A percentile compares a stretch with the other conserved stretches of the same genome.
Conservation (phyloP, 2,888 invertebrate genomes). For the Agonopterix heracliana region DNA sequence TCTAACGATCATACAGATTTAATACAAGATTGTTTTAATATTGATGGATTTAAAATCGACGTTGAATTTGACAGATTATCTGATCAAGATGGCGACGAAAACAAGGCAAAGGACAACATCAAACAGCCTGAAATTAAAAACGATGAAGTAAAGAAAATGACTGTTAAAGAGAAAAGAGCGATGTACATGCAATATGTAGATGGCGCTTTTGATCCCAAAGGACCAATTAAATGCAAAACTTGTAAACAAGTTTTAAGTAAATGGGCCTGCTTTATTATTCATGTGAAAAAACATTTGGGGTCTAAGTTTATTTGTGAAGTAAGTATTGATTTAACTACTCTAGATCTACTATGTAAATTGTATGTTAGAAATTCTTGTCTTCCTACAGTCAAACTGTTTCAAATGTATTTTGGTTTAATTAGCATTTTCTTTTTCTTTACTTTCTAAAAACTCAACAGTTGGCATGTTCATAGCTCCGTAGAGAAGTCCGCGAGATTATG, state of each 20-base stretch:
- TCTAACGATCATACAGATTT: not conserved
- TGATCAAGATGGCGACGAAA: conserved; percentile 6
- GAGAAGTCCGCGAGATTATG: too few species aligned
- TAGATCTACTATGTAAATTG: too few species aligned
- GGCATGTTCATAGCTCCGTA: too few species aligned
- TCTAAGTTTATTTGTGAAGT: conserved; percentile 34
- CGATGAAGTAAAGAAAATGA: not conserved
- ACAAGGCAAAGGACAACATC: not conserved
- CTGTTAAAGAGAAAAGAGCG: conserved; percentile 16
- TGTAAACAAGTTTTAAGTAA: conserved; percentile 26
- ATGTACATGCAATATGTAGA: conserved; percentile 27
- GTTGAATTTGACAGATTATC: conserved; percentile 7
- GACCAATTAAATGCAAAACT: conserved; percentile 27
- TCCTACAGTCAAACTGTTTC: too few species aligned
- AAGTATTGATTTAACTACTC: conserved; percentile 3
- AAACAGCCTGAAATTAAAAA: not conserved
- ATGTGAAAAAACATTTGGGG: conserved; percentile 33
- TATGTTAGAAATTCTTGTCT: too few species aligned
- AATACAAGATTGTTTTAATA: conserved; percentile 5
- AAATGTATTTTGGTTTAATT: too few species aligned
- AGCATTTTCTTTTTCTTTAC: too few species aligned
- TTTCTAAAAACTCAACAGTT: too few species aligned
- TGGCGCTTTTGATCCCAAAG: conserved; percentile 19
- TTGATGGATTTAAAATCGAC: conserved; percentile 10
- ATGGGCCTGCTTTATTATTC: conserved; percentile 31